A percentile compares a stretch with the other conserved stretches of the same genome.
phyloP scores from a whole-genome alignment of 2,797 vertebrate genomes.

The Danionella dracula region DNA sequence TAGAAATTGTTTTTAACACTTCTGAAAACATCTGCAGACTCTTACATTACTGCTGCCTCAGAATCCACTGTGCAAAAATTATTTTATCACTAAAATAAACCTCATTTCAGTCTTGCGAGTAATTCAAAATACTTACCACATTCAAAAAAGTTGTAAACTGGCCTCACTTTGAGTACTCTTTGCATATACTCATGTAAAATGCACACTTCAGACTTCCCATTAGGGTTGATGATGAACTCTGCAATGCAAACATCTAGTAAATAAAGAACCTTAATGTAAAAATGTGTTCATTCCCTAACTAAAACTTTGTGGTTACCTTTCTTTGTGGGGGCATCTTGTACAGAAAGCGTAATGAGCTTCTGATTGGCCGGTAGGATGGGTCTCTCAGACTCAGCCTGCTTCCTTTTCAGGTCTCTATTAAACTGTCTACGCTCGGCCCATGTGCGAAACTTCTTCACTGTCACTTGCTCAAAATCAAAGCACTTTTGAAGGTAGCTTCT shows the following conservation, averaged over 20 bases:
- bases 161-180: slow-evolving; percentile 97
- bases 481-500: slow-evolving; percentile 87
- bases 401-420: slow-evolving; percentile 96
- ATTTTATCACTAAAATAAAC: too few species aligned
- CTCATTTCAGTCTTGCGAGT: too few species aligned
- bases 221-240: slow-evolving; percentile 99
- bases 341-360: slow-evolving; percentile 96
- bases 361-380: slow-evolving; percentile 97
- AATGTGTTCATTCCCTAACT: too few species aligned
- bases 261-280: too few species aligned
- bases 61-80: too few species aligned
- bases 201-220: slow-evolving; percentile 98
- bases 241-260: slow-evolving; percentile 20
- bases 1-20: too few species aligned
- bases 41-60: too few species aligned
- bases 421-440: slow-evolving; percentile 97
- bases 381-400: slow-evolving; percentile 92
- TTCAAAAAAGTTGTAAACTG: slow-evolving; percentile 99
- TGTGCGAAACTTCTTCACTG: slow-evolving; percentile 95
- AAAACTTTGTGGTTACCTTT: slow-evolving; percentile 72
- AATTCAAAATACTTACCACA: slow-evolving; percentile 96
- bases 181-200: slow-evolving; percentile 99
- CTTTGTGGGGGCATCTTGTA: slow-evolving; percentile 95
- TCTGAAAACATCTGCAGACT: too few species aligned
- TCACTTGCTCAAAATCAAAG: slow-evolving; percentile 98